These are phyloP conservation scores for Lepas anatifera DNA, from an alignment of 2,888 invertebrate genomes.

Conservation along the genomic window DNA sequence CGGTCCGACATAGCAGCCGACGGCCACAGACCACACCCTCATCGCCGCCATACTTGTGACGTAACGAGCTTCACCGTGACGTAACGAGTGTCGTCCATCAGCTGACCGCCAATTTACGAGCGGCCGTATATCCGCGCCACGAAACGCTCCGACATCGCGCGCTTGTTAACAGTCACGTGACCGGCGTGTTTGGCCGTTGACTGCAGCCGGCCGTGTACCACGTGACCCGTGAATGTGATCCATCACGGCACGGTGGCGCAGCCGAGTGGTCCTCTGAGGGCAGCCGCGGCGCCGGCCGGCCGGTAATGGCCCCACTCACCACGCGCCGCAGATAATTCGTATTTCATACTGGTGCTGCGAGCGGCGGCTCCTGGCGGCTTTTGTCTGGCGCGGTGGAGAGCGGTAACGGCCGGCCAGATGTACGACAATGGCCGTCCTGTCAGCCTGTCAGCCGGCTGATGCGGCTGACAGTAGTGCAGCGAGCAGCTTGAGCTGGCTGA, in stretches of 20 bases:
- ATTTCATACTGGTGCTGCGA: neutral
- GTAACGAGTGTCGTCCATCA: neutral
- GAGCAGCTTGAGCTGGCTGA: too few relatives aligned
- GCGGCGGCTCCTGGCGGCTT: neutral
- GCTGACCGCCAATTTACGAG: neutral
- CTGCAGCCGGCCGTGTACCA: too few relatives aligned
- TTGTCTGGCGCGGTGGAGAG: neutral
- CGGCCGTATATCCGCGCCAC: neutral
- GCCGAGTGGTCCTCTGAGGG: neutral
- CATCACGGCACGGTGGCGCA: neutral
- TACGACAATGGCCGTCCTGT: too few relatives aligned
- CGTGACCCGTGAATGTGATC: neutral
- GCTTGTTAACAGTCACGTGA: neutral
- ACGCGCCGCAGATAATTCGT: conserved; percentile 3
- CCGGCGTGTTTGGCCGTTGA: neutral
- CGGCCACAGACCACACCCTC: neutral
- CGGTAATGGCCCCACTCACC: neutral
- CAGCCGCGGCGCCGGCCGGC: neutral
- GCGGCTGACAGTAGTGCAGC: too few relatives aligned
- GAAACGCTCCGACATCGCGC: neutral
- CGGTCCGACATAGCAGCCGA: neutral
- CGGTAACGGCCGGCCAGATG: too few relatives aligned
- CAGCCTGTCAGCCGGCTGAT: too few relatives aligned
- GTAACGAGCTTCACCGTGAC: too few relatives aligned
- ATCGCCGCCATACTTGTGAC: conserved; percentile 4